These are phyloP conservation scores for Archips xylosteana DNA, from an alignment of 2,888 invertebrate species.

Conservation along the genomic window DNA sequence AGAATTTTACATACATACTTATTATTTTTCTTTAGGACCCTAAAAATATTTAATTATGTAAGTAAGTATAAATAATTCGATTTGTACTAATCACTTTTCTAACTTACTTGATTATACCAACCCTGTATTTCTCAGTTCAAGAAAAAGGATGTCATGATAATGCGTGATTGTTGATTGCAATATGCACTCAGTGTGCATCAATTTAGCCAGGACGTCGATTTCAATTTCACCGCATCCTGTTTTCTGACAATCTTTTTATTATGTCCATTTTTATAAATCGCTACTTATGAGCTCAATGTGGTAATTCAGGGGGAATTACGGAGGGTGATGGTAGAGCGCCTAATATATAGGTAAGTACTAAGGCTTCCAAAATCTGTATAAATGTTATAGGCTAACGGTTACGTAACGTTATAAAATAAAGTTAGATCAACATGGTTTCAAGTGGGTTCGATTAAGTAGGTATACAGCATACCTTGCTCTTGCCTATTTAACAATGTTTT, in stretches of 20 bases:
- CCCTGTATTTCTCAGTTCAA: slow-evolving; percentile 55
- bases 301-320: neutral
- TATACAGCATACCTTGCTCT: too few species aligned
- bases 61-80: too few species aligned
- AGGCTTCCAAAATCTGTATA: neutral
- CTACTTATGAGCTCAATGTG: slow-evolving; percentile 1
- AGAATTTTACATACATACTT: too few species aligned
- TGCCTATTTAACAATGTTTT: too few species aligned
- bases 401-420: neutral
- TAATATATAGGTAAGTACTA: neutral
- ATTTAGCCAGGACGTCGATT: slow-evolving; percentile 78
- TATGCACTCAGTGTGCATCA: slow-evolving; percentile 78
- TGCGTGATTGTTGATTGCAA: slow-evolving; percentile 77
- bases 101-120: slow-evolving; percentile 47
- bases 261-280: slow-evolving; percentile 49
- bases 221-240: slow-evolving; percentile 83
- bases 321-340: neutral
- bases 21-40: too few species aligned
- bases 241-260: slow-evolving; percentile 75
- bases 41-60: too few species aligned
- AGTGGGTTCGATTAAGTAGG: too few species aligned
- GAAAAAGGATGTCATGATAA: slow-evolving; percentile 75
- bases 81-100: too few species aligned
- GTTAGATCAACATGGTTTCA: neutral
- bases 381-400: too few species aligned